Percentiles rank a stretch among this genome's conserved stretches.
Conservation (phyloP, 2,113 vertebrate genomes). For the Nycticorax nycticorax region DNA sequence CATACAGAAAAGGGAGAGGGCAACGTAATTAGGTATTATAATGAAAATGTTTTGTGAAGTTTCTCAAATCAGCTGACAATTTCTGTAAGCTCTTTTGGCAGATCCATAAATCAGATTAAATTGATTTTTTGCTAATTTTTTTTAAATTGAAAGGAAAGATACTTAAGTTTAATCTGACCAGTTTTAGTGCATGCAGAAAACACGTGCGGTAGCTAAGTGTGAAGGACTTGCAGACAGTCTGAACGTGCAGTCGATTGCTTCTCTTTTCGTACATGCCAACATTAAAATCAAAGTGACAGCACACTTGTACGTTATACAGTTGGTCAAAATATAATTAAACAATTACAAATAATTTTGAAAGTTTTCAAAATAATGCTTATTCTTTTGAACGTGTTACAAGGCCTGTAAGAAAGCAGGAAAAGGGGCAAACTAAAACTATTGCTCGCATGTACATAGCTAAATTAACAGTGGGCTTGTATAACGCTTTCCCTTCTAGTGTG, state of each 20-base stretch:
- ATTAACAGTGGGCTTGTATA: background rate
- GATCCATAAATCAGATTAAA: background rate
- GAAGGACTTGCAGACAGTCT: background rate
- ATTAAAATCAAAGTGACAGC: background rate
- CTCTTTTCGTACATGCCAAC: background rate
- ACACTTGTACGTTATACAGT: background rate
- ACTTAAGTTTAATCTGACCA: background rate
- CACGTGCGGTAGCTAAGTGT: accelerated
- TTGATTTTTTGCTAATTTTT: background rate
- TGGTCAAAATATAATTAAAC: background rate
- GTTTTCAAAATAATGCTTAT: background rate
- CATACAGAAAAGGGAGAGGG: background rate
- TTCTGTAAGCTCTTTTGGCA: background rate
- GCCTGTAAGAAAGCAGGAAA: background rate
- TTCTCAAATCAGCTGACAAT: background rate
- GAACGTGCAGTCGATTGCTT: background rate
- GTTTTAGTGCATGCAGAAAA: background rate
- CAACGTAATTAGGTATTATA: background rate
- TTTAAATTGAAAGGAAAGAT: background rate
- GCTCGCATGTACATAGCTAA: background rate
- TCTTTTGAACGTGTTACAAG: background rate
- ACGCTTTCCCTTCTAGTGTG: background rate
- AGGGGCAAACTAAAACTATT: background rate
- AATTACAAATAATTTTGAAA: background rate
- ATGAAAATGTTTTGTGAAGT: background rate